A percentile compares a stretch with the other conserved stretches of the same genome.
Conservation (phyloP, 2,888 invertebrate genomes). For the Eilema depressum region DNA sequence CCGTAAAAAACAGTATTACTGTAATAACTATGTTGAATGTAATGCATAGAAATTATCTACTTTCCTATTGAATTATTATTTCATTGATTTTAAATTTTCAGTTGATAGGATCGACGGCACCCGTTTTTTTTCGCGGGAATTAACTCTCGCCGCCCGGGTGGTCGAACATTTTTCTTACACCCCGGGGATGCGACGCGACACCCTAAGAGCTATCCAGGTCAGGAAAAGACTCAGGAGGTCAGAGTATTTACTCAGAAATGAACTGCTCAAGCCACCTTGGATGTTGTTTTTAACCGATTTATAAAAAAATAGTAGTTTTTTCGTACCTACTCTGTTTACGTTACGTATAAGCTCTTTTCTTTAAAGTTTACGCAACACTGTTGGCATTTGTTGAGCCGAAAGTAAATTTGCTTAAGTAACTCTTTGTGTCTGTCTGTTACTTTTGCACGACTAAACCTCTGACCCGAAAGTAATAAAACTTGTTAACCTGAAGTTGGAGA, state of each 20-base stretch:
- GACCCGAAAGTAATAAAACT: conserved; percentile 1
- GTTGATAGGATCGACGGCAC: no score
- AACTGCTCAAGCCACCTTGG: no score
- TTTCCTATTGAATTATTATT: no score
- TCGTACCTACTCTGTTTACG: neutral
- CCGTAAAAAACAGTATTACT: neutral
- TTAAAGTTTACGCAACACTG: neutral
- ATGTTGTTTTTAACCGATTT: neutral
- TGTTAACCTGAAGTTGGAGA: neutral
- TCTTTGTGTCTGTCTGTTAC: conserved; percentile 4
- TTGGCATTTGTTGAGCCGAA: neutral
- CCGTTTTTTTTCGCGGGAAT: no score
- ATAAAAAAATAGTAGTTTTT: neutral
- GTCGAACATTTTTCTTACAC: no score
- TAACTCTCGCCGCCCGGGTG: no score
- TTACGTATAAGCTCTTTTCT: neutral
- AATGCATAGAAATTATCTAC: neutral
- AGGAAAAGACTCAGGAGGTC: no score
- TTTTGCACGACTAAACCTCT: conserved; percentile 4
- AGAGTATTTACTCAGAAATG: no score
- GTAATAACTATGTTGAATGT: neutral
- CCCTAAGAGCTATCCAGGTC: no score
- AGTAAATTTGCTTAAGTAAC: neutral
- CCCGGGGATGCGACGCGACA: no score
- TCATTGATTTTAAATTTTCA: no score